Base-by-base conservation (phyloP, 2,797 vertebrate species). In the Pristis pectinata region DNA sequence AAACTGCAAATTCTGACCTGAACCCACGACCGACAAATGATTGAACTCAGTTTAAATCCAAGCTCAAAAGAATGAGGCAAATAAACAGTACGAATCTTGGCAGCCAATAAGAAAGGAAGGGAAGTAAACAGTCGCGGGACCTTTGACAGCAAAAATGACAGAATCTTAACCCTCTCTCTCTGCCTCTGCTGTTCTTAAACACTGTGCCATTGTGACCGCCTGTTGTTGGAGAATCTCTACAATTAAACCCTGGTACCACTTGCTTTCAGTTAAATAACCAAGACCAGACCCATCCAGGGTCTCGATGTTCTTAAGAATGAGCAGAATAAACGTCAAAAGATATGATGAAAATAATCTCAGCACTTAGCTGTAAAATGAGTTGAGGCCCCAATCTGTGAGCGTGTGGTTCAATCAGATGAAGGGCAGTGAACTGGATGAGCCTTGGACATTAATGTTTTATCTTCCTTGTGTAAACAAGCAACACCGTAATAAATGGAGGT, bases 151-250 rank as follows among this genome's bases (percentile, higher is more conserved):
- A 79, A 95, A 96, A 95, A 96, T 87, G 96, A 96, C 95, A 96
- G 96, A 96, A 95, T 94, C 96, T n/a, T 59, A 95, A 56, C 95
- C 95, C 96, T 96, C 96, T 96, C 96, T 94, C 95, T 96, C 95
- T 96, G 96, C 94, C 94, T 95, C 96, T 96, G 95, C 56, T 95
- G 95, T 95, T 93, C 94, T 95, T 56, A 95, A 97, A 97, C 96
- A 97, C 97, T 97, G 94, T 95, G 94, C 96, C 96, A 96, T 97
- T 97, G 97, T 97, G 96, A 96, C 95, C 94, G 95, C 95, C 44
- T 49, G 13, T 24, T 49, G 67, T 24, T 11, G 34, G 27, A 15
- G 91, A 5, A 74, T 34, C 30, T 94, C 67, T 6, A 76, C 70
- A 53, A 53, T 30, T 53, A 56, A 74, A 49, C 67, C 30, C 95